These are phyloP conservation scores for Ephestia elutella DNA, from an alignment of 1,140 invertebrate species.

Conservation along the genomic window DNA sequence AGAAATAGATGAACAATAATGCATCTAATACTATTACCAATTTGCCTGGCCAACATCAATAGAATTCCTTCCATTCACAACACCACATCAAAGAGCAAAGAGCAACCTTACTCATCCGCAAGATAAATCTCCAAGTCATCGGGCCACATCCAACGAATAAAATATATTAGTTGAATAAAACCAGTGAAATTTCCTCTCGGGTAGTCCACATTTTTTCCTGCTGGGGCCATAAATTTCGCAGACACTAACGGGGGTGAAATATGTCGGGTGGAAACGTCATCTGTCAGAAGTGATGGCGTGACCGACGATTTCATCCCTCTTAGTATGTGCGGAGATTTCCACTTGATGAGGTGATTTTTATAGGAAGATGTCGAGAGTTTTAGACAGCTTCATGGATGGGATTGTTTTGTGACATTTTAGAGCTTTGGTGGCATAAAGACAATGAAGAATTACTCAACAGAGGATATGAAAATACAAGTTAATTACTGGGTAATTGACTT, in stretches of 20 bases:
- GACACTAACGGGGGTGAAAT: slow-evolving; percentile 24
- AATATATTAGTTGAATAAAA: slow-evolving; percentile 36
- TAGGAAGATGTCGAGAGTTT: neutral
- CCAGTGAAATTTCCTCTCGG: slow-evolving; percentile 22
- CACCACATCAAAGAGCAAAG: neutral
- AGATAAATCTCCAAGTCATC: slow-evolving; percentile 18
- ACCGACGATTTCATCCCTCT: slow-evolving; percentile 23
- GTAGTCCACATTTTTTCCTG: slow-evolving; percentile 28
- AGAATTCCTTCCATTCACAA: neutral
- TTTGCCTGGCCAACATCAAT: neutral
- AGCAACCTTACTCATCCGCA: neutral
- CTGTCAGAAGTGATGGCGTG: slow-evolving; percentile 24
- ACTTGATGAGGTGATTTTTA: slow-evolving; percentile 5
- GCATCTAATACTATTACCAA: neutral
- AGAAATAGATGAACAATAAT: neutral
- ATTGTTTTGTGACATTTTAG: too few species aligned
- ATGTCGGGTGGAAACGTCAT: slow-evolving; percentile 19
- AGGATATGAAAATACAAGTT: too few species aligned
- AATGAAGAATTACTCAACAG: too few species aligned
- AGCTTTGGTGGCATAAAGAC: too few species aligned
- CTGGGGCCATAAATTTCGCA: slow-evolving; percentile 24
- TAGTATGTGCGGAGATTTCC: neutral
- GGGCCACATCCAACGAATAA: slow-evolving; percentile 24
- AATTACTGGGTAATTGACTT: too few species aligned
- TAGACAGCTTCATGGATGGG: neutral